Evolutionary conservation across 2,113 vertebrate genomes (phyloP).

Genomic region (Caretta caretta): DNA sequence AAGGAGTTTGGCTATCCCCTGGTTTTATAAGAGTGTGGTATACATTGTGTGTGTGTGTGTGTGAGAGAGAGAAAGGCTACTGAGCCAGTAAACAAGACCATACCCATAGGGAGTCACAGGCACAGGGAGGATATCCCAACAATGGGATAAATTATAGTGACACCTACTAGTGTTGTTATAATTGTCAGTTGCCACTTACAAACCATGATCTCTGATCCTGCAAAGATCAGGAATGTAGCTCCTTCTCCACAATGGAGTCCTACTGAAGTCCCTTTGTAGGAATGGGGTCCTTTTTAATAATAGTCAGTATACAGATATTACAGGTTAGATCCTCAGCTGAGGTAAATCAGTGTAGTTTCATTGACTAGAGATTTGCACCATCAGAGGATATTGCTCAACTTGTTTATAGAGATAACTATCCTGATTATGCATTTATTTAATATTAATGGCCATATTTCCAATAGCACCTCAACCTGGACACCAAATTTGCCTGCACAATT

Average conservation of each 20-base stretch:
- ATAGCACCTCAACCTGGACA: background rate
- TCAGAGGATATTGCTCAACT: background rate
- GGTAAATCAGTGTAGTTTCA: background rate
- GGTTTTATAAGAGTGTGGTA: background rate
- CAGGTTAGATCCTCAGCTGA: background rate
- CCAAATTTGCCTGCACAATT: background rate
- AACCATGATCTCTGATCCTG: background rate
- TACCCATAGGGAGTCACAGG: background rate
- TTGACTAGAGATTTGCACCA: background rate
- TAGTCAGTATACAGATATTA: background rate
- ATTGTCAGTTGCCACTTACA: background rate
- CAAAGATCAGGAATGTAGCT: background rate
- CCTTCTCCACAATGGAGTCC: background rate
- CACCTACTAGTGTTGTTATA: background rate
- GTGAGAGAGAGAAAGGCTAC: background rate
- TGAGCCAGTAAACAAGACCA: background rate
- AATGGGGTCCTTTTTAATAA: background rate
- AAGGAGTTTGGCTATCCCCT: slow-evolving; percentile 1
- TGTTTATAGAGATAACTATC: background rate
- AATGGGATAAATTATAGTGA: background rate
- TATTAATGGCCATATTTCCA: background rate
- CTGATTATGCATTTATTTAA: background rate
- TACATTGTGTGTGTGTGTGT: rapidly evolving
- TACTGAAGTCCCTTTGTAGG: background rate
- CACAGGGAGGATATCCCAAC: background rate